Evolutionary conservation across 2,888 invertebrate genomes (phyloP).

Genomic region (Pseudococcus longispinus): DNA sequence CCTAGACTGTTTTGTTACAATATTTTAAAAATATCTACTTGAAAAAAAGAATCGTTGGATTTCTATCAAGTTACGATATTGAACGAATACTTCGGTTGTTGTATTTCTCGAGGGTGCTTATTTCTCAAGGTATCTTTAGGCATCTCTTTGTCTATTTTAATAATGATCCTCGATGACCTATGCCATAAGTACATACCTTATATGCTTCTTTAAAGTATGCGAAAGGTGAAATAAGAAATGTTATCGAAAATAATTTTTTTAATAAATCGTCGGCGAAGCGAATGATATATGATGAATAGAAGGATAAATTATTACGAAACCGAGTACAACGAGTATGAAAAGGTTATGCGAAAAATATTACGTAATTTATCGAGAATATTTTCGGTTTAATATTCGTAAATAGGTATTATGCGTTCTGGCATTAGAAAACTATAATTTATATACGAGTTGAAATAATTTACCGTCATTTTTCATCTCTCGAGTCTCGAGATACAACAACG

Average conservation of each 20-base stretch:
- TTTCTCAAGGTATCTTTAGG: background rate
- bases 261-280: slow-evolving; percentile 6
- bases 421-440: slow-evolving; percentile 8
- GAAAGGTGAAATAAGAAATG: background rate
- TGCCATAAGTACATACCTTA: background rate
- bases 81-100: too few species aligned
- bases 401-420: background rate
- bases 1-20: too few species aligned
- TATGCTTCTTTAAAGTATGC: background rate
- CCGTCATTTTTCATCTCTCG: slow-evolving; percentile 9
- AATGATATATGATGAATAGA: slow-evolving; percentile 18
- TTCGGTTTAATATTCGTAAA: slow-evolving; percentile 26
- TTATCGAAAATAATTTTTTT: background rate
- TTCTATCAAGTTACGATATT: too few species aligned
- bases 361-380: slow-evolving; percentile 26
- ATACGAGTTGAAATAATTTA: slow-evolving; percentile 10
- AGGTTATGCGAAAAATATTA: slow-evolving; percentile 18
- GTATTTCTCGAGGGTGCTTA: background rate
- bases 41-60: too few species aligned
- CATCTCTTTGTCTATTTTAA: background rate
- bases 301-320: slow-evolving; percentile 22
- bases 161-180: background rate
- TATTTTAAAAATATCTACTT: too few species aligned
- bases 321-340: slow-evolving; percentile 14
- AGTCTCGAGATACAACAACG: background rate